Evolutionary conservation across 2,797 vertebrate genomes (phyloP).

Genomic region (Diglossa cyanea): DNA sequence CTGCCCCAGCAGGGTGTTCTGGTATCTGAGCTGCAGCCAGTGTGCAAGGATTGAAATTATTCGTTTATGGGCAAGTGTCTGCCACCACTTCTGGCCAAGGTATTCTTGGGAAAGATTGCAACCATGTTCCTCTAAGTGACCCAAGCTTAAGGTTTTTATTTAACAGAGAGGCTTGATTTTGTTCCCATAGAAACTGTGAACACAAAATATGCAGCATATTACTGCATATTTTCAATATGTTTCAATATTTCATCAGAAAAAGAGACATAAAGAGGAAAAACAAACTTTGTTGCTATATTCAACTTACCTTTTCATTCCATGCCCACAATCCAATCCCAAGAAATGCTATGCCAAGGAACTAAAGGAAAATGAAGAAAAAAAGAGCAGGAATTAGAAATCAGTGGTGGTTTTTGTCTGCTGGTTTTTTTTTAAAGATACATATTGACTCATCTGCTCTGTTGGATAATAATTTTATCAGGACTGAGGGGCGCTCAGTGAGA

Average conservation of each 20-base stretch:
- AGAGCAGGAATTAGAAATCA: not conserved
- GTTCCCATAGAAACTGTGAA: not conserved
- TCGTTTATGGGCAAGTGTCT: not conserved
- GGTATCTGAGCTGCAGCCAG: not conserved
- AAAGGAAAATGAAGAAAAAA: not conserved
- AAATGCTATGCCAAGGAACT: slow-evolving; percentile 97
- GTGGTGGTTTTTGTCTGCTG: not conserved
- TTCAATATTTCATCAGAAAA: not conserved
- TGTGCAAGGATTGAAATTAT: not conserved
- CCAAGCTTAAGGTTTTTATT: not conserved
- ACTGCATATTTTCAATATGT: no score
- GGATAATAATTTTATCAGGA: not conserved
- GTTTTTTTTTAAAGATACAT: not conserved
- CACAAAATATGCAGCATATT: not conserved
- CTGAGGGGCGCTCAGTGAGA: accelerated
- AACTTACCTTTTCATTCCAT: slow-evolving; percentile 97
- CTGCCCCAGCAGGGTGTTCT: not conserved
- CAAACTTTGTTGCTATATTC: not conserved
- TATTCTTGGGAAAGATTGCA: not conserved
- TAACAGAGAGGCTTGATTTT: not conserved
- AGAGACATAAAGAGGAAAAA: not conserved
- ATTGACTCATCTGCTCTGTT: not conserved
- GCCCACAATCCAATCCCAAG: slow-evolving; percentile 97
- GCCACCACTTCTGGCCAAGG: not conserved
- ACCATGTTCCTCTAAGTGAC: not conserved